Percentiles rank a stretch among this genome's conserved stretches.
Evolutionary conservation across 2,797 vertebrate species (phyloP).

Genomic region (Holocentrus rufus): DNA sequence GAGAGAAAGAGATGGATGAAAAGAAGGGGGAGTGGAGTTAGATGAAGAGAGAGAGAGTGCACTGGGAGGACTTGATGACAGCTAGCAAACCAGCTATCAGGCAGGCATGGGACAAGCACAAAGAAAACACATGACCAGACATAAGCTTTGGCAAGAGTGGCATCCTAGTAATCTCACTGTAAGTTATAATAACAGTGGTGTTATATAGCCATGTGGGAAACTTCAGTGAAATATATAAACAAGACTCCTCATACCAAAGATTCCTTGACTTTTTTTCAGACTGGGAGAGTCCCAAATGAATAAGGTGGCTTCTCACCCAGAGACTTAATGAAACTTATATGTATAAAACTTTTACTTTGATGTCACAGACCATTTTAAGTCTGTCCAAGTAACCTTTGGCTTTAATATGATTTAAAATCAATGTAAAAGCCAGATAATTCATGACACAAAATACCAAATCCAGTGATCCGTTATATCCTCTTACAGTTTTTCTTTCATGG

Average conservation of each 20-base stretch:
- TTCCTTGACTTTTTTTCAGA: constrained; percentile 19
- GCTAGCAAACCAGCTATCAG: constrained; percentile 49
- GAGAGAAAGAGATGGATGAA: constrained; percentile 34
- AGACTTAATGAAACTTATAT: too few species aligned
- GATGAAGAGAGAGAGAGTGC: constrained; percentile 21
- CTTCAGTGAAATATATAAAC: constrained; percentile 15
- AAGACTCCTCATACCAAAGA: constrained; percentile 16
- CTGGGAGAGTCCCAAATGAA: background rate
- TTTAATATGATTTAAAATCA: background rate
- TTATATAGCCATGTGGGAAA: constrained; percentile 51
- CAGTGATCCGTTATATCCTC: background rate
- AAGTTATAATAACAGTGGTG: constrained; percentile 3
- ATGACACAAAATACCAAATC: background rate
- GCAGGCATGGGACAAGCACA: constrained; percentile 30
- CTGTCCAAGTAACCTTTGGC: background rate
- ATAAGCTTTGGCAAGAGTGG: constrained; percentile 11
- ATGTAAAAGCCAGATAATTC: background rate
- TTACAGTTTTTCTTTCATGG: background rate
- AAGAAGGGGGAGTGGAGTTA: background rate
- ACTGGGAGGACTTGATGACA: constrained; percentile 55
- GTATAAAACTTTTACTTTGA: background rate
- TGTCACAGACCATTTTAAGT: background rate
- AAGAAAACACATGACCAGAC: constrained; percentile 39
- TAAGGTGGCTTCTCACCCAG: background rate
- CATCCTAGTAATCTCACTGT: too few species aligned